Base-by-base conservation (phyloP, 2,888 invertebrate species). In the Acleris literana region DNA sequence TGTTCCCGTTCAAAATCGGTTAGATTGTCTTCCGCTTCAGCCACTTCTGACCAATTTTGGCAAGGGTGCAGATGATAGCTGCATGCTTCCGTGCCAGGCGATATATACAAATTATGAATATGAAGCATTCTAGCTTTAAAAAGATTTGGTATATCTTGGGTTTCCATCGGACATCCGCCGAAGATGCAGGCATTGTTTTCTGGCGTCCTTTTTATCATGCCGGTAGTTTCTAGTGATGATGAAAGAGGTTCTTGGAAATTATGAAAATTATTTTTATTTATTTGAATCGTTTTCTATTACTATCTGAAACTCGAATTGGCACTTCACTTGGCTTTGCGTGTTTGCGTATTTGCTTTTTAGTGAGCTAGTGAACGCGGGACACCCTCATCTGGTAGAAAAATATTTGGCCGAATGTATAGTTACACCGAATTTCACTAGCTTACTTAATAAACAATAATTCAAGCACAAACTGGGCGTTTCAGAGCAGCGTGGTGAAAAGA, bases 11-110 rank as follows among this genome's bases (percentile, higher is more conserved):
- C 48, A 48, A 48, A 48, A 48, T 48, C 17, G 48, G 48, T 48
- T 48, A 48, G 48, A 48, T 48, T 48, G 48, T 48, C 48, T n/a
- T 48, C 48, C 48, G 48, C 48, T 48, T 48, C 48, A 48, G 48
- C 48, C 48, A 48, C 48, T 48, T 48, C 48, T 7, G 48, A 48
- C 48, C 48, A 48, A 48, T 48, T 48, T 48, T 48, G 48, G 48
- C n/a, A 18, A 48, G 48, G 48, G 48, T 18, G 48, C 25, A 25
- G 25, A 25, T 25, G 5, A 25, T 25, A 25, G 25, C 25, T 25
- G 25, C 25, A 25, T 25, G 25, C 25, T 25, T 25, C 1, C 25
- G 25, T 25, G 25, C 25, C 25, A 25, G 25, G 5, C 25, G 25
- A 25, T 25, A 48, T 48, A 18, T 48, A 48, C 48, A 48, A 48